Evolutionary conservation across 53 echinoderm and acorn worm genomes (phyloP).

Genomic region (Antedon mediterranea): DNA sequence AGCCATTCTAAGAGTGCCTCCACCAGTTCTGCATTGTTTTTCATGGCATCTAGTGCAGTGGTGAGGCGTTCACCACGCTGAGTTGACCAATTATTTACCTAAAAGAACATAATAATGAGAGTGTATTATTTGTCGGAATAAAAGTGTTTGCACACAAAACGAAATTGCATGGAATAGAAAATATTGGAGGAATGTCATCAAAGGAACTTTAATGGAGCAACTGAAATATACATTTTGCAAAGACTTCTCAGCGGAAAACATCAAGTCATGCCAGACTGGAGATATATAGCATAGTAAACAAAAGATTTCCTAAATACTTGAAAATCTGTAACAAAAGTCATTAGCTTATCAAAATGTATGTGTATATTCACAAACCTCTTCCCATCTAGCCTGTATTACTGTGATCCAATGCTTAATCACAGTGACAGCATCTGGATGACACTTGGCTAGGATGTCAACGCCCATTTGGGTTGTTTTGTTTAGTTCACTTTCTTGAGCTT

Average conservation of each 20-base stretch:
- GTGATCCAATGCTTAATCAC: slow-evolving; percentile 94
- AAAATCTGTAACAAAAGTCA: no score
- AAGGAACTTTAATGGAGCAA: no score
- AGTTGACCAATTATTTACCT: slow-evolving; percentile 64
- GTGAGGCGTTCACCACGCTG: slow-evolving; percentile 51
- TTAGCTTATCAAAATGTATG: neutral
- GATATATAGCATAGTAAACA: no score
- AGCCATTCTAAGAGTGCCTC: slow-evolving; percentile 78
- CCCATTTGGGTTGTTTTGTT: slow-evolving; percentile 77
- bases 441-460: slow-evolving; percentile 65
- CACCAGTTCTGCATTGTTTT: slow-evolving; percentile 61
- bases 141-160: no score
- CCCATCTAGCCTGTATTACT: slow-evolving; percentile 90
- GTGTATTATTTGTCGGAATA: no score
- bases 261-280: no score
- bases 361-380: slow-evolving; percentile 76
- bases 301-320: no score
- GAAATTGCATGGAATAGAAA: no score
- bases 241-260: no score
- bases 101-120: neutral
- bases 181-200: no score
- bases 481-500: slow-evolving; percentile 51
- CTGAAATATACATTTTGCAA: no score
- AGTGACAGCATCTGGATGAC: slow-evolving; percentile 82
- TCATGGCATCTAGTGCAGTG: slow-evolving; percentile 60